A percentile compares a stretch with the other conserved stretches of the same genome.
Conservation (phyloP, 2,113 vertebrate genomes). For the Carassius carassius region DNA sequence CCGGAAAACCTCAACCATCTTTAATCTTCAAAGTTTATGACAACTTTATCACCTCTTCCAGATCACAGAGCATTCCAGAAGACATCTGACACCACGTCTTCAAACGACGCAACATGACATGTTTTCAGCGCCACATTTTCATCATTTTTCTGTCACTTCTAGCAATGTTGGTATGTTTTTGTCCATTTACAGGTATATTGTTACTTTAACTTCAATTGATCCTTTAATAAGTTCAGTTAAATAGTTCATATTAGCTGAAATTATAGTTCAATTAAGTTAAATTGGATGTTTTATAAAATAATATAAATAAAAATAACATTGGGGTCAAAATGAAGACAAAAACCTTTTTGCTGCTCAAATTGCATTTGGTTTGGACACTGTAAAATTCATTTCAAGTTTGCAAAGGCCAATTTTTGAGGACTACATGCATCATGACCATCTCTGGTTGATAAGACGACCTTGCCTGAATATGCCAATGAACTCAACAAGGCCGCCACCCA, state of each 20-base stretch:
- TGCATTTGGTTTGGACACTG: no score
- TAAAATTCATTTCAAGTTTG: neutral
- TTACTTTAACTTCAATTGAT: neutral
- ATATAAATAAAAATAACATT: no score
- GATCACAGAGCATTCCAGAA: neutral
- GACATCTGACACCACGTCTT: neutral
- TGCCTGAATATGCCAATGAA: constrained; percentile 36
- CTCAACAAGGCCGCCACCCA: neutral
- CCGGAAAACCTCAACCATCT: neutral
- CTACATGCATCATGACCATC: constrained; percentile 14
- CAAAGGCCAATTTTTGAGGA: neutral
- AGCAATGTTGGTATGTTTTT: neutral
- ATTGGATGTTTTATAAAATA: neutral
- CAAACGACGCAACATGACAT: neutral
- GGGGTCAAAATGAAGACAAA: no score
- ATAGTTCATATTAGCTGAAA: neutral
- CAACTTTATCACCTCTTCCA: constrained; percentile 3
- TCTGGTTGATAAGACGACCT: constrained; percentile 45
- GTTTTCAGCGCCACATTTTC: neutral
- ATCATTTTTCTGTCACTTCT: neutral
- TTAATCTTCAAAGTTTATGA: constrained; percentile 22
- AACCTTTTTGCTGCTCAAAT: no score
- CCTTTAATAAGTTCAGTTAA: neutral
- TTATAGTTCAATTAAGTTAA: neutral
- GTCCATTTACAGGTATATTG: neutral